phyloP scores from a whole-genome alignment of 1,140 invertebrate genomes.

The Caerostris darwini region DNA sequence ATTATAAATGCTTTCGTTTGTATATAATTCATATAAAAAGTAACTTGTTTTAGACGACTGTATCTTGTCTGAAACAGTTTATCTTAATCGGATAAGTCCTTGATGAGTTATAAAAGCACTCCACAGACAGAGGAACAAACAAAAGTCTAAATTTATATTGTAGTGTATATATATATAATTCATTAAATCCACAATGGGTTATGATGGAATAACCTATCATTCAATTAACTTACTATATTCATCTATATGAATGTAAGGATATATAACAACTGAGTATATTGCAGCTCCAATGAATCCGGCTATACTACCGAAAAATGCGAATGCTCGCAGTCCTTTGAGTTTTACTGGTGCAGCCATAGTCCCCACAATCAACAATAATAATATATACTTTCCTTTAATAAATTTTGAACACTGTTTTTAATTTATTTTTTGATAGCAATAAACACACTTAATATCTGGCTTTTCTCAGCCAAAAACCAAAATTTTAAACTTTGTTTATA shows the following conservation, averaged over 20 bases:
- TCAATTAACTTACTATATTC: conserved; percentile 84
- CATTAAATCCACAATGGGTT: not conserved
- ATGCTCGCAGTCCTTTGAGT: conserved; percentile 79
- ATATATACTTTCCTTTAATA: not conserved
- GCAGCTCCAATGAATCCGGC: conserved; percentile 84
- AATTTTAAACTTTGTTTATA: not conserved
- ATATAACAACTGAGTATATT: conserved; percentile 86
- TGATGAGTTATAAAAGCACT: too few relatives aligned
- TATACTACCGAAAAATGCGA: conserved; percentile 85
- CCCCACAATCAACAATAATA: not conserved
- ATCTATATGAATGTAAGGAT: conserved; percentile 86
- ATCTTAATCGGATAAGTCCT: too few relatives aligned
- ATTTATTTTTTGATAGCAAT: not conserved
- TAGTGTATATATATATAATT: too few relatives aligned
- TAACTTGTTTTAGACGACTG: too few relatives aligned
- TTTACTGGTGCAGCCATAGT: not conserved
- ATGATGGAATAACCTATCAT: not conserved
- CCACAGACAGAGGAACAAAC: too few relatives aligned
- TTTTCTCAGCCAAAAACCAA: not conserved
- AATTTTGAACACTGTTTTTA: not conserved
- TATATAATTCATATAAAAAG: too few relatives aligned
- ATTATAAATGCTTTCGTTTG: too few relatives aligned
- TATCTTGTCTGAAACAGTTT: too few relatives aligned
- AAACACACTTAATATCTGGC: not conserved
- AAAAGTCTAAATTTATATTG: too few relatives aligned